Evolutionary conservation across 2,113 vertebrate species (phyloP).

Genomic region (Larimichthys crocea): DNA sequence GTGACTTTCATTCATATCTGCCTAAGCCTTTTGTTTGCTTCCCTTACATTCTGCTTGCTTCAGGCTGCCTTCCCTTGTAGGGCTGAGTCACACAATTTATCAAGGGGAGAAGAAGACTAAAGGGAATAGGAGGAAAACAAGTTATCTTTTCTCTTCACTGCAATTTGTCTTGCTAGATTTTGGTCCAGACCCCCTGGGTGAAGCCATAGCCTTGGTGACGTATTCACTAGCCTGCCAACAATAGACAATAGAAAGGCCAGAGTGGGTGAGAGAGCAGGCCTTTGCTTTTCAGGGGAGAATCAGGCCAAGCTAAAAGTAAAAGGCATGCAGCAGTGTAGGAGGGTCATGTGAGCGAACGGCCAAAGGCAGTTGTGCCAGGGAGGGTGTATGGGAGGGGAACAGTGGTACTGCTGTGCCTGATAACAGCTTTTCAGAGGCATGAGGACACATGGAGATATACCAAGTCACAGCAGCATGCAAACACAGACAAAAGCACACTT

Average conservation of each 20-base stretch:
- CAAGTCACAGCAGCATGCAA: conserved; percentile 50
- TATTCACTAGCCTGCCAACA: conserved; percentile 57
- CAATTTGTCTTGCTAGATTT: conserved; percentile 46
- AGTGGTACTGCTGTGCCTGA: conserved; percentile 78
- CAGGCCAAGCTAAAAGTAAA: conserved; percentile 63
- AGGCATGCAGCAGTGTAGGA: conserved; percentile 61
- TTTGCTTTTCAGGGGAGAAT: conserved; percentile 66
- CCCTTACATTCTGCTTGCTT: conserved; percentile 4
- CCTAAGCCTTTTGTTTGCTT: not conserved
- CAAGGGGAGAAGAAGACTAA: not conserved
- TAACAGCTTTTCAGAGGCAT: conserved; percentile 71
- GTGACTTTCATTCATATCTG: conserved; percentile 14
- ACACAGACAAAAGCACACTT: conserved; percentile 39
- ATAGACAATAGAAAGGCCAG: conserved; percentile 69
- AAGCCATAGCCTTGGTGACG: conserved; percentile 20
- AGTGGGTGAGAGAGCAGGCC: conserved; percentile 65
- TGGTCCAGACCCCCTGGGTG: conserved; percentile 12
- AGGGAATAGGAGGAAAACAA: conserved; percentile 6
- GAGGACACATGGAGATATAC: conserved; percentile 53
- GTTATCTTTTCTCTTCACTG: conserved; percentile 24
- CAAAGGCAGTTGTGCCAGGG: conserved; percentile 64
- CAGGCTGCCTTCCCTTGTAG: not conserved
- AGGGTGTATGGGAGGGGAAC: conserved; percentile 70
- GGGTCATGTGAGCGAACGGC: conserved; percentile 76
- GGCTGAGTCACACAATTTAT: conserved; percentile 31